Percentiles rank a stretch among this genome's conserved stretches.
Conservation (phyloP, 2,888 invertebrate species). For the Ormyrus pomaceus region DNA sequence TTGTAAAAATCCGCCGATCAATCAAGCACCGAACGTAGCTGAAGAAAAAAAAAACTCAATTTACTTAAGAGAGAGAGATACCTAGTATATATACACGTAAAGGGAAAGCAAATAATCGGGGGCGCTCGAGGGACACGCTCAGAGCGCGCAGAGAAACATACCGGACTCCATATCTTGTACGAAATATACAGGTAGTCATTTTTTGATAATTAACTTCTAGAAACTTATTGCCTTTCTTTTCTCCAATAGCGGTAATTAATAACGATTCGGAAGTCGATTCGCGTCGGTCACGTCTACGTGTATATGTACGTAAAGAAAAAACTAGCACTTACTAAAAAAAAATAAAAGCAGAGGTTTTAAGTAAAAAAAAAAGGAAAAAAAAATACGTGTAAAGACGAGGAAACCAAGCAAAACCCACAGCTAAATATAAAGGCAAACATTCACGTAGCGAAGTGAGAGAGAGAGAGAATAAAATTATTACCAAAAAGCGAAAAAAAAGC, state of each 20-base stretch:
- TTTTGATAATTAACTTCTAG: constrained; percentile 1
- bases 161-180: constrained; percentile 1
- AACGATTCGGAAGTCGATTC: background rate
- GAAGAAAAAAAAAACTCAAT: background rate
- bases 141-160: background rate
- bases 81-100: constrained; percentile 6
- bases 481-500: constrained; percentile 2
- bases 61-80: background rate
- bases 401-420: background rate
- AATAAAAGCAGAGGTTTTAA: constrained; percentile 14
- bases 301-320: constrained; percentile 1
- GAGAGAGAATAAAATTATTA: background rate
- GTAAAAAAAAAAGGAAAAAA: background rate
- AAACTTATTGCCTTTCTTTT: background rate
- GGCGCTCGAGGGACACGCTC: background rate
- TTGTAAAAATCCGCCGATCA: constrained; percentile 26
- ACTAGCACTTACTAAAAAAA: background rate
- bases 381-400: constrained; percentile 8
- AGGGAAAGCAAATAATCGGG: constrained; percentile 1
- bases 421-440: background rate
- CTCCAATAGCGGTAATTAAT: background rate
- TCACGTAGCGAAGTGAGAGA: constrained; percentile 19
- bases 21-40: constrained; percentile 26
- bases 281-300: constrained; percentile 2
- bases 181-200: background rate